A percentile compares a stretch with the other conserved stretches of the same genome.
phyloP scores from a whole-genome alignment of 2,797 vertebrate species.

The Phoebastria nigripes region DNA sequence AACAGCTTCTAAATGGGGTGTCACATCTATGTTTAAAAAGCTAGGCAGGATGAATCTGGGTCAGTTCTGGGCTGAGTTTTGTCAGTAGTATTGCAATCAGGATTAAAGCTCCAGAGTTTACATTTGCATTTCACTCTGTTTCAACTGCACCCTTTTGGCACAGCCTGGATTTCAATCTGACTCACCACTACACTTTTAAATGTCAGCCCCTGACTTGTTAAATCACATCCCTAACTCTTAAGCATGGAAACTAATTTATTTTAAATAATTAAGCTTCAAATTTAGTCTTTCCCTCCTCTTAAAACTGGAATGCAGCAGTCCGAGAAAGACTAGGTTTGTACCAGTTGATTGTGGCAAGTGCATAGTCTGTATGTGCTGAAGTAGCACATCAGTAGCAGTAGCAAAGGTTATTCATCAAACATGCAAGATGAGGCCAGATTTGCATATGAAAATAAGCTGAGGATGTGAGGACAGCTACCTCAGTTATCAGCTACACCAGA shows the following conservation, averaged over 20 bases:
- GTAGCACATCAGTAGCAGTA: neutral
- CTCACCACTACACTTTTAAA: constrained; percentile 50
- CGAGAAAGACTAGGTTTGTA: neutral
- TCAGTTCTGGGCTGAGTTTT: constrained; percentile 28
- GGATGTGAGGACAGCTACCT: neutral
- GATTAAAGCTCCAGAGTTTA: constrained; percentile 31
- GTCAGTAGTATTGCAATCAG: neutral
- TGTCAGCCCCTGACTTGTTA: constrained; percentile 38
- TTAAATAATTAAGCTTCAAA: constrained; percentile 30
- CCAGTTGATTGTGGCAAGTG: neutral
- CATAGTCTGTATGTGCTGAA: neutral
- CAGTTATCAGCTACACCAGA: neutral
- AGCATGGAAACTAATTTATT: constrained; percentile 16
- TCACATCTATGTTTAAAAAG: constrained; percentile 17
- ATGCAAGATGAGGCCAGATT: neutral
- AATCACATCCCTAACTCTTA: constrained; percentile 21
- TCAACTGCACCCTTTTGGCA: constrained; percentile 39
- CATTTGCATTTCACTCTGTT: constrained; percentile 19
- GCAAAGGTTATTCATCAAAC: neutral
- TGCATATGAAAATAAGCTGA: neutral
- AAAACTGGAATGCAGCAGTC: neutral
- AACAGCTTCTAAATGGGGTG: constrained; percentile 15
- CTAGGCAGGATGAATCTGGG: constrained; percentile 18
- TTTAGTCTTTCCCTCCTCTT: neutral
- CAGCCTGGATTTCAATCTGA: constrained; percentile 33